Percentiles rank a stretch among this genome's conserved stretches.
Evolutionary conservation across 2,888 invertebrate species (phyloP).

Genomic region (Phyllotreta cruciferae): DNA sequence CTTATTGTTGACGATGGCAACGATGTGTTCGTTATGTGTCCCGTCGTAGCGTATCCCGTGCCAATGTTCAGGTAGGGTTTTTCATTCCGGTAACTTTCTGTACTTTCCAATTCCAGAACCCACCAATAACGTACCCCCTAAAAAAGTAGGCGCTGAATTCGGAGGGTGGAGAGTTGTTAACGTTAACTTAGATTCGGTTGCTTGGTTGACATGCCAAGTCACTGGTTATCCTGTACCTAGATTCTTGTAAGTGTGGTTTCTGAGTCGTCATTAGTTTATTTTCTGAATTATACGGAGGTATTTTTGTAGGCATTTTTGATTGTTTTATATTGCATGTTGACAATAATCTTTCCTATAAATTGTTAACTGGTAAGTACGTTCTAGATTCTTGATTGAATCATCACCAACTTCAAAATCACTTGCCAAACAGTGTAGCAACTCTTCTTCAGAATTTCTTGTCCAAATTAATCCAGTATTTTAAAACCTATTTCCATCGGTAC

Average conservation of each 20-base stretch:
- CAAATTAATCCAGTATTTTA: not conserved
- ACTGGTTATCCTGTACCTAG: slow-evolving; percentile 74
- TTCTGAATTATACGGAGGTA: not conserved
- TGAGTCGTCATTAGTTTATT: not conserved
- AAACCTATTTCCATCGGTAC: slow-evolving; percentile 15
- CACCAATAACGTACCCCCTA: slow-evolving; percentile 69
- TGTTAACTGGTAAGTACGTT: not conserved
- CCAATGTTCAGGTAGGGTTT: slow-evolving; percentile 59
- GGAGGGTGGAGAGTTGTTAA: slow-evolving; percentile 68
- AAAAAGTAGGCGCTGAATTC: slow-evolving; percentile 64
- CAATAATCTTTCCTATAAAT: too few relatives aligned
- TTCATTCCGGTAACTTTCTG: slow-evolving; percentile 12
- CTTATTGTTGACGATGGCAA: slow-evolving; percentile 58
- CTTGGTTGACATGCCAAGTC: slow-evolving; percentile 73
- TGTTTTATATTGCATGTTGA: too few relatives aligned
- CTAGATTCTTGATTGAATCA: not conserved
- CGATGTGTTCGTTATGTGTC: slow-evolving; percentile 62
- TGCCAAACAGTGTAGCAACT: not conserved
- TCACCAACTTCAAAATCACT: not conserved
- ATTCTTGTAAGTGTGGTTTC: slow-evolving; percentile 69
- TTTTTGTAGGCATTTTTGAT: too few relatives aligned
- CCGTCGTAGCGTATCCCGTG: slow-evolving; percentile 59
- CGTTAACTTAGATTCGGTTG: slow-evolving; percentile 62
- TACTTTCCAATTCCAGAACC: slow-evolving; percentile 59
- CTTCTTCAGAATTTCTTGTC: not conserved